phyloP scores from a whole-genome alignment of 2,797 vertebrate species.

The Macroramphosus scolopax region DNA sequence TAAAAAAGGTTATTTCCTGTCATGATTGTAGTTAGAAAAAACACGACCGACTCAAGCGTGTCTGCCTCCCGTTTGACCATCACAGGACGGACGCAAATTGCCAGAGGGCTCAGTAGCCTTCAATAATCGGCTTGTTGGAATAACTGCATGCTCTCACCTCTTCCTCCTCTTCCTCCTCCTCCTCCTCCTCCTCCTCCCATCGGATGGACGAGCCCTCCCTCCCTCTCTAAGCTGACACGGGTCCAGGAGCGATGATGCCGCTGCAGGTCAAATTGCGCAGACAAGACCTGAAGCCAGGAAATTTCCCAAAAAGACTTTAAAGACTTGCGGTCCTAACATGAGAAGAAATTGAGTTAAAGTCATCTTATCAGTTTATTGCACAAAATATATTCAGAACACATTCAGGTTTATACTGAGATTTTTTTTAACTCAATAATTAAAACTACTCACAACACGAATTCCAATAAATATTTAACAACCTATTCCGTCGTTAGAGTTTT shows the following conservation, averaged over 20 bases:
- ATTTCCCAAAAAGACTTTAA: too few relatives aligned
- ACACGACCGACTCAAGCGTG: conserved; percentile 7
- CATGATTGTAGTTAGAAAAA: neutral
- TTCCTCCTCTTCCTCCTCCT: conserved; percentile 21
- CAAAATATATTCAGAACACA: too few relatives aligned
- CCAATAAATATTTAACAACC: too few relatives aligned
- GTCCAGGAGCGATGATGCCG: conserved; percentile 2
- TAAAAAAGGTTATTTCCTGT: conserved; percentile 10
- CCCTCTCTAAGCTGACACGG: conserved; percentile 1
- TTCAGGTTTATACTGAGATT: too few relatives aligned
- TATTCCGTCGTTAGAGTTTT: too few relatives aligned
- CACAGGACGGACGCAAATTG: conserved; percentile 49
- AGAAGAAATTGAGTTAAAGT: too few relatives aligned
- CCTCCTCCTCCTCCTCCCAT: conserved; percentile 8
- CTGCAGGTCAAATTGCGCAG: conserved; percentile 34
- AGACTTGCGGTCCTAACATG: too few relatives aligned
- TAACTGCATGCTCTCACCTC: conserved; percentile 54
- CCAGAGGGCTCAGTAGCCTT: conserved; percentile 52
- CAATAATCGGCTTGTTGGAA: conserved; percentile 76
- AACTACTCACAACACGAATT: too few relatives aligned
- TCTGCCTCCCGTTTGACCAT: conserved; percentile 24
- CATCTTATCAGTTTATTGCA: too few relatives aligned
- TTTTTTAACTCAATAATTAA: too few relatives aligned
- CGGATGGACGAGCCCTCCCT: conserved; percentile 8
- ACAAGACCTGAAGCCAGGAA: neutral